phyloP scores from a whole-genome alignment of 2,888 invertebrate species.

The Osmoderma eremita region DNA sequence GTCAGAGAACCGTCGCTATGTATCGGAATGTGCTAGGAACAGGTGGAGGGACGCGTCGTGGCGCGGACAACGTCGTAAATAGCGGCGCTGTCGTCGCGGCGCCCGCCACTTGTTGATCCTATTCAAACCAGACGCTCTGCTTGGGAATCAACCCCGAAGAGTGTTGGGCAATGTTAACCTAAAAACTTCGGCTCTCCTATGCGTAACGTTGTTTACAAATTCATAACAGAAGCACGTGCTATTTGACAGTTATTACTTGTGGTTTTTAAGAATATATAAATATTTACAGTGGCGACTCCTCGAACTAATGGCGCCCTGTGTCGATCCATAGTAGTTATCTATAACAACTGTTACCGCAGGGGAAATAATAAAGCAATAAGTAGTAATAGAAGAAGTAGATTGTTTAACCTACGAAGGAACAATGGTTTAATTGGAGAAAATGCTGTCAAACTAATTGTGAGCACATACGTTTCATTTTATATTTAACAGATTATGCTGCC shows the following conservation, averaged over 20 bases:
- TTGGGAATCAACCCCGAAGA: constrained; percentile 2
- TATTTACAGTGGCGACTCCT: constrained; percentile 36
- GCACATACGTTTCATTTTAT: background rate
- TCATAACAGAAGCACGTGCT: constrained; percentile 41
- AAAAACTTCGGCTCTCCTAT: constrained; percentile 8
- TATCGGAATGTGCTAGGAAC: constrained; percentile 58
- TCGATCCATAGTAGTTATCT: no score
- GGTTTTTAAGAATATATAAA: constrained; percentile 37
- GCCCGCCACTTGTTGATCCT: constrained; percentile 59
- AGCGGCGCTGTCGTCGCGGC: constrained; percentile 64
- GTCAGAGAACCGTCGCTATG: constrained; percentile 49
- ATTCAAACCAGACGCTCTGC: constrained; percentile 50
- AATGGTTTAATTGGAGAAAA: no score
- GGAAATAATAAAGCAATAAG: no score
- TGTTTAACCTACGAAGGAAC: no score
- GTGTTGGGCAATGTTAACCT: background rate
- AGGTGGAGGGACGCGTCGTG: constrained; percentile 63
- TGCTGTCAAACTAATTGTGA: background rate
- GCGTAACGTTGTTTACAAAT: constrained; percentile 38
- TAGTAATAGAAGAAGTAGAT: no score
- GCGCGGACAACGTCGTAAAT: constrained; percentile 64
- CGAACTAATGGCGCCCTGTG: constrained; percentile 23
- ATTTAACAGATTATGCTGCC: constrained; percentile 1
- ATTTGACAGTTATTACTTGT: constrained; percentile 42
- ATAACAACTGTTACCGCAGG: no score